Evolutionary conservation across 2,888 invertebrate species (phyloP), one percentile per base, ranked within the genome.

Genomic region (Lasioglossum lativentre): DNA sequence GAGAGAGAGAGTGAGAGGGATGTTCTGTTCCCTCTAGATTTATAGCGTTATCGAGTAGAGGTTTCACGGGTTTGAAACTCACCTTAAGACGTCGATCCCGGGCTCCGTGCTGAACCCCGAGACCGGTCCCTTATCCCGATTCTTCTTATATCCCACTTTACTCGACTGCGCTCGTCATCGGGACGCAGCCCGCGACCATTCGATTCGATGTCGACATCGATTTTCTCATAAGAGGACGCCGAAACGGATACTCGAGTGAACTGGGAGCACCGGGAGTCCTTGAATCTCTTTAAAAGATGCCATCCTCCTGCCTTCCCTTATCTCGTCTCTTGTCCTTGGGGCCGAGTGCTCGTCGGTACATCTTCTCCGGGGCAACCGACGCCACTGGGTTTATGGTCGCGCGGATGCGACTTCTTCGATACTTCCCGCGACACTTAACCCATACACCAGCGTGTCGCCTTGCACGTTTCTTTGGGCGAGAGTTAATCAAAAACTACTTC

Each of bases 41-140:
- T 90, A 90, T 91, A 83, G 91, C 82, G 90, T 90, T 90, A 91
- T 91, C 90, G 83, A 81, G 81, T 85, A 80, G 83, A 86, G 91
- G 83, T 90, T 90, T 89, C 91, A 88, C 86, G 84, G 86, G 82
- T 88, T 88, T 86, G 81, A 71, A 86, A 84, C 85, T 83, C 80
- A 77, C 84, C 74, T 70, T 75, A 90, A 86, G 84, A 83, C 82
- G 78, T 71, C 86, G 86, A 75, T 78, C 76, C 59, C 74, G 42
- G 42, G 66, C 52, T 30, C 84, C 34, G 42, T 72, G 74, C 82
- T 68, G 78, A 59, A 45, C 47, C 40, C 68, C 73, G 75, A 86
- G 82, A 90, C 71, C 71, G 27, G 73, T 45, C 45, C 47, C 80
- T 85, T 77, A 88, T 88, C 85, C 86, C 30, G 89, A 90, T 90